These are phyloP conservation scores for Ornithoptera alexandrae DNA, from an alignment of 2,888 invertebrate species.

Conservation along the genomic window DNA sequence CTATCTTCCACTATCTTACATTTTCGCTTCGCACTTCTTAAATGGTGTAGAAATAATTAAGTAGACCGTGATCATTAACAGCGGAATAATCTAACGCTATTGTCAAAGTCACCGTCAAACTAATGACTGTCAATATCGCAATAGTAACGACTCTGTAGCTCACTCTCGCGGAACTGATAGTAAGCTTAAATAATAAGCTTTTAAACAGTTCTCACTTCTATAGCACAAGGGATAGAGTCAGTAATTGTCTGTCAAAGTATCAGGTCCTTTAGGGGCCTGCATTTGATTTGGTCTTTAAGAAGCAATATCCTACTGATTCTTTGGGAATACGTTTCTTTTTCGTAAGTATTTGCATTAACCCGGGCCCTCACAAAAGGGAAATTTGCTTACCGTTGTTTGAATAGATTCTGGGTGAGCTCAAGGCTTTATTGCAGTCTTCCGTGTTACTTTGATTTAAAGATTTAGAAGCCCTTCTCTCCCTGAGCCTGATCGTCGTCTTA, in stretches of 20 bases:
- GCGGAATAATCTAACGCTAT: slow-evolving; percentile 39
- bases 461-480: slow-evolving; percentile 27
- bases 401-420: slow-evolving; percentile 48
- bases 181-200: slow-evolving; percentile 38
- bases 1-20: slow-evolving; percentile 28
- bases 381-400: slow-evolving; percentile 55
- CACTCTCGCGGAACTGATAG: slow-evolving; percentile 68
- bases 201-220: slow-evolving; percentile 31
- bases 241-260: slow-evolving; percentile 31
- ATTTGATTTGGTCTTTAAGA: slow-evolving; percentile 57
- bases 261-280: slow-evolving; percentile 39
- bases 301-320: slow-evolving; percentile 62
- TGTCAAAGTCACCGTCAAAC: slow-evolving; percentile 66
- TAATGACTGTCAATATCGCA: slow-evolving; percentile 58
- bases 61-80: slow-evolving; percentile 53
- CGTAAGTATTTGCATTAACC: slow-evolving; percentile 61
- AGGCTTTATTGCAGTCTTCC: slow-evolving; percentile 42
- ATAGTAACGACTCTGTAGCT: slow-evolving; percentile 60
- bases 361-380: slow-evolving; percentile 58
- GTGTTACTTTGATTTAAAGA: slow-evolving; percentile 36
- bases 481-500: slow-evolving; percentile 20
- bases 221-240: slow-evolving; percentile 29
- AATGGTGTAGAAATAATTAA: slow-evolving; percentile 65
- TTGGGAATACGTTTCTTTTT: slow-evolving; percentile 56
- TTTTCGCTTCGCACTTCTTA: slow-evolving; percentile 38